These are phyloP conservation scores for Callaeas wilsoni DNA, from an alignment of 2,113 vertebrate genomes.

Conservation along the genomic window DNA sequence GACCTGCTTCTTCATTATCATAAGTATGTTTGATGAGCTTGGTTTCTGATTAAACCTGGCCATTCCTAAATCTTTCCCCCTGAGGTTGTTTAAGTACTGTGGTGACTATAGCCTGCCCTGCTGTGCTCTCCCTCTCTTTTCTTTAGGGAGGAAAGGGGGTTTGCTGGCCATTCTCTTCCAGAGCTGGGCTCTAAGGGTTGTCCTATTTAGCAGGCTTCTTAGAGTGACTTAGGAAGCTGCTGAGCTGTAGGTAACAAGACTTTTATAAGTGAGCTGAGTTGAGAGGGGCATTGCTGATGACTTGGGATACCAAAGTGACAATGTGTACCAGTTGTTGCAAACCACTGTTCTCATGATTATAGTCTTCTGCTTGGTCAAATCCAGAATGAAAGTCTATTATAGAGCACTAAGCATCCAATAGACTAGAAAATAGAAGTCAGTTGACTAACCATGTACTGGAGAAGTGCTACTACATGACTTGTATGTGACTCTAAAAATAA, in stretches of 20 bases:
- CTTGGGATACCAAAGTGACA: background rate
- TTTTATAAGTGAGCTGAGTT: background rate
- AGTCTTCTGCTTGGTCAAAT: background rate
- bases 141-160: fast-evolving
- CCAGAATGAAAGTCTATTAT: background rate
- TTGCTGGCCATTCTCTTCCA: background rate
- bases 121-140: fast-evolving
- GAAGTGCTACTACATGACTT: background rate
- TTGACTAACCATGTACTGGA: background rate
- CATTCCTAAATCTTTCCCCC: fast-evolving
- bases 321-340: background rate
- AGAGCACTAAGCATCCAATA: background rate
- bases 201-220: background rate
- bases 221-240: background rate
- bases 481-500: background rate
- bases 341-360: background rate
- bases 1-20: background rate
- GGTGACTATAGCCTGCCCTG: fast-evolving
- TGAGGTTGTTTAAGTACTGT: background rate
- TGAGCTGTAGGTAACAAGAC: background rate
- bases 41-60: background rate
- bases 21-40: background rate
- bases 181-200: background rate
- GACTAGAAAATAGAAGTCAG: background rate
- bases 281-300: background rate